Base-by-base conservation (phyloP, 2,888 invertebrate genomes). In the Lampropteryx suffumata region DNA sequence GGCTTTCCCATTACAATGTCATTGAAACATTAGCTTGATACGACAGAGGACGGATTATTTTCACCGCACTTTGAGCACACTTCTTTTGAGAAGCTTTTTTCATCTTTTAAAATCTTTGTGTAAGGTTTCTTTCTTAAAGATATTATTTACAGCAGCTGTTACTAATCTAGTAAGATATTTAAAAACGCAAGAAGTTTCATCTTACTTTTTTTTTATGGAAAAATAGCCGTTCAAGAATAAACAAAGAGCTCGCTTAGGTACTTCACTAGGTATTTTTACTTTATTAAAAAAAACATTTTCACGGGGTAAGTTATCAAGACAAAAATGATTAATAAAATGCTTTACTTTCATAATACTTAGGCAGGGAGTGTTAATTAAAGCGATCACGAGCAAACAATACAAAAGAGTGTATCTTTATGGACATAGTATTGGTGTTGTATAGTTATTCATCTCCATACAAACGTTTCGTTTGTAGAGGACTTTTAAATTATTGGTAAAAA, bases 331-430 rank as follows among this genome's bases (percentile, higher is more conserved):
- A 54, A 55, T 52, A 56, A 52, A 52, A 52, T 54, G 52, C 41
- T 59, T n/a, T n/a, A n/a, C n/a, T n/a, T 57, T 55, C 43, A 57
- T 52, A 51, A 55, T 54, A 50, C 55, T 59, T 52, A 35, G 55
- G 52, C 52, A 54, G 50, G 57, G 62, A 56, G 56, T 59, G 57
- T 65, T 73, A 74, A 72, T 74, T 72, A 73, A 67, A 69, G 62
- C 71, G 64, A 66, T 67, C 66, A 63, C 64, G 59, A 61, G 68
- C 64, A 67, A 66, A 66, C 64, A 73, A 72, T 69, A 72, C 69
- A 69, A 82, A 79, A 76, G 79, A 79, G 78, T 75, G 55, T 56
- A 59, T 56, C 62, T 37, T 48, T 48, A 28, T 44, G 7, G 48
- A 29, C 44, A 48, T 32, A 39, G 53, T 36, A 26, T 10, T 9